phyloP scores from a whole-genome alignment of 2,888 invertebrate species.

The Epinotia ramella region DNA sequence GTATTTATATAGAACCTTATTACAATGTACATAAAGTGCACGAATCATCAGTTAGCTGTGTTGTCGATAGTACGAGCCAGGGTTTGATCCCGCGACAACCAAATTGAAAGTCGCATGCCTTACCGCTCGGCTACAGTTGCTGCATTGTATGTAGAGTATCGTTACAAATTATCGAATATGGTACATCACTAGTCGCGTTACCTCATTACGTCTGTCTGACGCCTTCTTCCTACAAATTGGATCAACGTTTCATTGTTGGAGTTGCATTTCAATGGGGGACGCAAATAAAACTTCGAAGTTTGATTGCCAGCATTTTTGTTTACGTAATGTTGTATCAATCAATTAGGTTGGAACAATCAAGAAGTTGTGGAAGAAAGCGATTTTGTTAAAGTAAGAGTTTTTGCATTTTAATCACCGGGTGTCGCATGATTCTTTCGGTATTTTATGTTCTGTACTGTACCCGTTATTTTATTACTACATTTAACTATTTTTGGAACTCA shows the following conservation, averaged over 20 bases:
- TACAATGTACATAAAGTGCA: too few relatives aligned
- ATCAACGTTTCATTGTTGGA: constrained; percentile 74
- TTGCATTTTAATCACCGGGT: neutral
- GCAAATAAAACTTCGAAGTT: constrained; percentile 61
- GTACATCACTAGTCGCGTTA: constrained; percentile 35
- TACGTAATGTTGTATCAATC: constrained; percentile 21
- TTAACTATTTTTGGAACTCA: too few relatives aligned
- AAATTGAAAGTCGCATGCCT: too few relatives aligned
- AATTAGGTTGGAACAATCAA: constrained; percentile 14
- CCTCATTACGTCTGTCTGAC: constrained; percentile 67
- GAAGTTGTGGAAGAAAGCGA: neutral
- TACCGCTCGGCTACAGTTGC: too few relatives aligned
- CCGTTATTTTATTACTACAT: too few relatives aligned
- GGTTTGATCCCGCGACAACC: too few relatives aligned
- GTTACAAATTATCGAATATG: neutral
- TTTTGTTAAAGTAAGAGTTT: neutral
- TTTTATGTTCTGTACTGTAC: neutral
- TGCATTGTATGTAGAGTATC: neutral
- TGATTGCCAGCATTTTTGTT: constrained; percentile 58
- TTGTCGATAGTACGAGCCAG: too few relatives aligned
- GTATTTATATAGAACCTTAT: too few relatives aligned
- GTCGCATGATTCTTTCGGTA: neutral
- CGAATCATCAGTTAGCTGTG: too few relatives aligned
- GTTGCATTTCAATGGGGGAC: constrained; percentile 64
- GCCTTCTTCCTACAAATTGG: constrained; percentile 77